Evolutionary conservation across 2,797 vertebrate genomes (phyloP), one percentile per base, ranked within the genome.

Genomic region (Sebastes baramenuke): DNA sequence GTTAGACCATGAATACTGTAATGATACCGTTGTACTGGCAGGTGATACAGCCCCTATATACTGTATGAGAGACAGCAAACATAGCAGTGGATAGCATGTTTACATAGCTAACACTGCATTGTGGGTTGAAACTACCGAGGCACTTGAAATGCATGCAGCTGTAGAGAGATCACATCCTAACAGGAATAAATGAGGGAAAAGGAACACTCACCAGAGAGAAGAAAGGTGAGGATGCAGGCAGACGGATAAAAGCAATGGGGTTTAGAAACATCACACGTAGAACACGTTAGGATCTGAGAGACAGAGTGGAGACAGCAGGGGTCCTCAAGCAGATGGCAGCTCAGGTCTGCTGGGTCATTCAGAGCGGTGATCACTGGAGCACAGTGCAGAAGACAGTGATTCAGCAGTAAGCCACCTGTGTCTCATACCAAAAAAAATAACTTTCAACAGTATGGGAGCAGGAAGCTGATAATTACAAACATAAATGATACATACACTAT

Each of bases 321-420:
- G 71, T 79, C 77, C 42, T 85, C 67, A 73, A 85, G 81, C 90
- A 93, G 89, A 91, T 88, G 89, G 89, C 87, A 82, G 80, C 77
- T 87, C 36, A 49, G 84, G 85, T 88, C 90, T 81, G 74, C 84
- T 67, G 88, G 92, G 89, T 92, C 89, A 89, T 62, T 87, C 82
- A 83, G 69, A 87, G 83, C 65, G 8, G 81, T 77, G 87, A 87
- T 86, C 84, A 75, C 46, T 76, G 81, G 84, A 85, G 83, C 84
- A 84, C 84, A 61, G 64, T 61, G 29, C 60, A 87, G 75, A 81
- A 72, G 75, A 81, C 82, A 82, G 72, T 79, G 82, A 90, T 72
- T 88, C 90, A 88, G 86, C 82, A 86, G 76, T 16, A 68, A 70
- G 81, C 75, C 92, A 93, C 85, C 86, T 89, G 89, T 78, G 76